Evolutionary conservation across 2,888 invertebrate species (phyloP).

Genomic region (Choreutis nemorana): DNA sequence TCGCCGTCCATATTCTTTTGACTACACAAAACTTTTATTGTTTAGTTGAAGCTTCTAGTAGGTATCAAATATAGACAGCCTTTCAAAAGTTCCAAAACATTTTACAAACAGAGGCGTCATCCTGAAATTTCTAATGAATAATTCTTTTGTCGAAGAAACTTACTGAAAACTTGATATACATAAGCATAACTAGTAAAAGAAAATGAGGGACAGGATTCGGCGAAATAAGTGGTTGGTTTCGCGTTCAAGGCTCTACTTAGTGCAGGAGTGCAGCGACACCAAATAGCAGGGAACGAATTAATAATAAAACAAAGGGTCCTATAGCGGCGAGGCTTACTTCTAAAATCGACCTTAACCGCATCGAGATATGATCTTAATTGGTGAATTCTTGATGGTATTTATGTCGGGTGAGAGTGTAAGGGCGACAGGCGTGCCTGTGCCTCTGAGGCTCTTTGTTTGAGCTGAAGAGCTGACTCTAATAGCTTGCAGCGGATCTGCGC

Average conservation of each 20-base stretch:
- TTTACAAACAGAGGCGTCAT: too few species aligned
- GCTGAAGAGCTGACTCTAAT: slow-evolving; percentile 62
- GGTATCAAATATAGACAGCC: too few species aligned
- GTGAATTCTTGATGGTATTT: slow-evolving; percentile 32
- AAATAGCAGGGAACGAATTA: slow-evolving; percentile 58
- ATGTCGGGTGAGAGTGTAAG: too few species aligned
- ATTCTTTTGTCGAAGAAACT: slow-evolving; percentile 11
- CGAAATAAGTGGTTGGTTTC: slow-evolving; percentile 33
- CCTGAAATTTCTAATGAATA: slow-evolving; percentile 11
- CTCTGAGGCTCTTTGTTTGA: slow-evolving; percentile 60
- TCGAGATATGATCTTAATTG: slow-evolving; percentile 55
- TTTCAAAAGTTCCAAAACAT: too few species aligned
- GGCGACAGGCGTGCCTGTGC: slow-evolving; percentile 42
- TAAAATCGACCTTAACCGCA: slow-evolving; percentile 41
- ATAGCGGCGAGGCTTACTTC: slow-evolving; percentile 19
- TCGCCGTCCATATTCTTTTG: too few species aligned
- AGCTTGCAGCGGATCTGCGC: slow-evolving; percentile 59
- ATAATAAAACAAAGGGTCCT: slow-evolving; percentile 52
- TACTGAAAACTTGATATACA: slow-evolving; percentile 8
- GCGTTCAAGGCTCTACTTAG: slow-evolving; percentile 42
- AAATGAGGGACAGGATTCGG: slow-evolving; percentile 23
- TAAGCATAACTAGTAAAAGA: slow-evolving; percentile 17
- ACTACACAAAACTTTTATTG: too few species aligned
- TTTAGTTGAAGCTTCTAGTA: too few species aligned
- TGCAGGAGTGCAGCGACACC: slow-evolving; percentile 54